phyloP scores from a whole-genome alignment of 1,140 invertebrate genomes.

The Holotrichia oblita region DNA sequence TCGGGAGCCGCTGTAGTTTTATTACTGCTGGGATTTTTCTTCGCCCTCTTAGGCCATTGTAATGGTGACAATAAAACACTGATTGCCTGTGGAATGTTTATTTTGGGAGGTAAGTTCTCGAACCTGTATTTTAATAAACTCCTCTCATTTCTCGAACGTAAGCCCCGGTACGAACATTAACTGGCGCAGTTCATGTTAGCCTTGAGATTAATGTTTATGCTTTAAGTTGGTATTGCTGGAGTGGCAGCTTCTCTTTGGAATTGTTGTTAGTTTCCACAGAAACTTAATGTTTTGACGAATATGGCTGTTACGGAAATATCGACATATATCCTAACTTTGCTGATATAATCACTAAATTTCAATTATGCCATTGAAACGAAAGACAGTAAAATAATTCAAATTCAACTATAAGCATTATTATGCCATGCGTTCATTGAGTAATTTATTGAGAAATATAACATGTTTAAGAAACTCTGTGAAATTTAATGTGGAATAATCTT shows the following conservation, averaged over 20 bases:
- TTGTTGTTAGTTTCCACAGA: neutral
- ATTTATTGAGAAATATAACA: too few species aligned
- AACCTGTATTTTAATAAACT: constrained; percentile 32
- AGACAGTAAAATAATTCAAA: too few species aligned
- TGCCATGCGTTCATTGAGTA: too few species aligned
- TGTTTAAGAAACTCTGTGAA: too few species aligned
- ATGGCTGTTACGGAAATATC: neutral
- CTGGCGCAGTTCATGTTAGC: constrained; percentile 10
- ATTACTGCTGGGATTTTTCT: constrained; percentile 67
- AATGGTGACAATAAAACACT: constrained; percentile 71
- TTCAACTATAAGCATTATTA: too few species aligned
- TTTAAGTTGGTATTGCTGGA: neutral
- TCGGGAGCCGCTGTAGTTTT: constrained; percentile 66
- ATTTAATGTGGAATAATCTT: too few species aligned
- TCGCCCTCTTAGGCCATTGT: constrained; percentile 70
- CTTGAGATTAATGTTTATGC: constrained; percentile 3
- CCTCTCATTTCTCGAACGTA: constrained; percentile 9
- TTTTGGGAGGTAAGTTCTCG: constrained; percentile 67
- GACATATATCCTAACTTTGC: too few species aligned
- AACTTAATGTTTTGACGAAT: neutral
- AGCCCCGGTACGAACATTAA: constrained; percentile 5
- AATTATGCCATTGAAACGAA: too few species aligned
- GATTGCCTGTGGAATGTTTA: constrained; percentile 71
- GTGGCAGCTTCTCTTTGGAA: neutral
- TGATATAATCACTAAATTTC: too few species aligned